phyloP scores from a whole-genome alignment of 1,140 invertebrate genomes.

The Pentalonia nigronervosa region DNA sequence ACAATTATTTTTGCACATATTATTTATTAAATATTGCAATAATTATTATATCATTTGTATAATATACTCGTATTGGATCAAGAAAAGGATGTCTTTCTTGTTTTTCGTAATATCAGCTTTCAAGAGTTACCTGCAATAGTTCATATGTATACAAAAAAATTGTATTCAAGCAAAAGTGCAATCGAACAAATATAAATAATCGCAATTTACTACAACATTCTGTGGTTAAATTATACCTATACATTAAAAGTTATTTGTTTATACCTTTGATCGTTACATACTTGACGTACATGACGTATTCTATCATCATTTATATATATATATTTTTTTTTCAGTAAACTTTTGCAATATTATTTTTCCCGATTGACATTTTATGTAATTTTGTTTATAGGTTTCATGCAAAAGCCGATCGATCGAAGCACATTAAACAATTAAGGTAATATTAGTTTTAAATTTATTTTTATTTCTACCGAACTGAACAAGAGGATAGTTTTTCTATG shows the following conservation, averaged over 20 bases:
- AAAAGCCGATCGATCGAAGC: slow-evolving; percentile 1
- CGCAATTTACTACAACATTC: background rate
- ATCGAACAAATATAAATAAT: background rate
- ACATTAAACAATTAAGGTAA: slow-evolving; percentile 27
- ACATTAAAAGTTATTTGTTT: background rate
- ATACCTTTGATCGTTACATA: background rate
- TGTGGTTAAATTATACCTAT: background rate
- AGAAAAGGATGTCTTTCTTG: background rate
- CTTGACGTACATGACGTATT: background rate
- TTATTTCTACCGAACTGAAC: background rate
- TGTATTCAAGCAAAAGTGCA: background rate
- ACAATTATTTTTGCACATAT: background rate
- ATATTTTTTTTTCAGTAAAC: background rate
- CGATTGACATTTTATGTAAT: background rate
- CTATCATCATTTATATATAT: background rate
- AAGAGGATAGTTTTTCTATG: background rate
- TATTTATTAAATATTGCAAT: background rate
- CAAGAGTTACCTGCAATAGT: background rate
- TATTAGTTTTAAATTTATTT: background rate
- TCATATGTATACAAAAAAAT: background rate
- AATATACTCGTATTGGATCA: background rate
- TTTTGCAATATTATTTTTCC: background rate
- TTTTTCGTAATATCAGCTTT: background rate
- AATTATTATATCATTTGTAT: background rate
- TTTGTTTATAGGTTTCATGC: slow-evolving; percentile 23